Conservation (phyloP, 2,888 invertebrate genomes). For the Orthosia gothica region DNA sequence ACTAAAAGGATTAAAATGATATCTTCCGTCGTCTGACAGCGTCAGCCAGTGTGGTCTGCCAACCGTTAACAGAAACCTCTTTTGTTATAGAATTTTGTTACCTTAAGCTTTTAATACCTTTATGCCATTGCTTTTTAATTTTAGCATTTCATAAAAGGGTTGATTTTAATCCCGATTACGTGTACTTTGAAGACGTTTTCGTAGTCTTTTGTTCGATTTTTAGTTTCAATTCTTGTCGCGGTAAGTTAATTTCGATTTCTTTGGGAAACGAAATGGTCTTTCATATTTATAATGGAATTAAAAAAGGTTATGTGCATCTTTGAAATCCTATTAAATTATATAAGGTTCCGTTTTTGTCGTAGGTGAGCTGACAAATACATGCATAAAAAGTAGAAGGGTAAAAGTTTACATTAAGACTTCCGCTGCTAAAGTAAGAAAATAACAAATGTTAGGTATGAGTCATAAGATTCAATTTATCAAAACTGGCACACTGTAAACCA, state of each 20-base stretch:
- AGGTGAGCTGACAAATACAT: not conserved
- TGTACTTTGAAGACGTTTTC: conserved; percentile 81
- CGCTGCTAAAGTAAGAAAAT: not conserved
- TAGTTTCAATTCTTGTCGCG: conserved; percentile 80
- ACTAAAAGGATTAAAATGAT: conserved; percentile 92
- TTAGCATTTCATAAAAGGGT: conserved; percentile 88
- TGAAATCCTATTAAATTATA: conserved; percentile 68
- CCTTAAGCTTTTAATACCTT: conserved; percentile 91
- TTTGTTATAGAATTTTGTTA: conserved; percentile 89
- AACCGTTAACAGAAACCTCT: conserved; percentile 88
- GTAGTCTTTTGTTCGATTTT: conserved; percentile 80
- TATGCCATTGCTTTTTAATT: conserved; percentile 90
- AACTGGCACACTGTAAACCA: conserved; percentile 36
- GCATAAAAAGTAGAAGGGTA: not conserved
- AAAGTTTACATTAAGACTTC: not conserved
- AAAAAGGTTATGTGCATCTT: conserved; percentile 67
- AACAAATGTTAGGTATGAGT: not conserved
- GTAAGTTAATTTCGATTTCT: conserved; percentile 76
- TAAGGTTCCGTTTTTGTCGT: conserved; percentile 9
- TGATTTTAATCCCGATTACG: conserved; percentile 88
- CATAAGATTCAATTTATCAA: conserved; percentile 18
- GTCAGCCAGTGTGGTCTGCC: conserved; percentile 90
- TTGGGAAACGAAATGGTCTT: conserved; percentile 57
- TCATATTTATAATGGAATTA: conserved; percentile 71
- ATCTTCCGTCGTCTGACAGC: conserved; percentile 90